Conservation (phyloP, 2,113 vertebrate genomes). For the Percopsis transmontana region DNA sequence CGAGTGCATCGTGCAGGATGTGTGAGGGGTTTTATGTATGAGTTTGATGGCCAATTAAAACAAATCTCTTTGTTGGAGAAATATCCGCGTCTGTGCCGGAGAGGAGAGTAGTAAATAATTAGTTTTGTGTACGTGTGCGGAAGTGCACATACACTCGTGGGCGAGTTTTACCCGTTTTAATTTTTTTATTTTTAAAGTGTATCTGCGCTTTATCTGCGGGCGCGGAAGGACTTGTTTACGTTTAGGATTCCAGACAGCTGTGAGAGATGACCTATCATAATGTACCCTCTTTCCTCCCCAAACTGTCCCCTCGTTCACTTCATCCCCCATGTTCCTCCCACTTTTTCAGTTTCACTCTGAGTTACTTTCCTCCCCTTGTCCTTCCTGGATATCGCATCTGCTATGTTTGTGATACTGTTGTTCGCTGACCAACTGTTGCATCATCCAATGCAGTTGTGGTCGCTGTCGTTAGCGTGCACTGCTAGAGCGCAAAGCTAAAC, state of each 20-base stretch:
- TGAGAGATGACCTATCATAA: conserved; percentile 70
- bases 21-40: neutral
- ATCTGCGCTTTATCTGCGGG: conserved; percentile 69
- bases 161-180: no score
- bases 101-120: neutral
- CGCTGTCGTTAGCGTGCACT: no score
- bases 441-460: no score
- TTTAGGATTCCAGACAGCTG: conserved; percentile 65
- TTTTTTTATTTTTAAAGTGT: conserved; percentile 46
- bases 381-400: no score
- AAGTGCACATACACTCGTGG: no score
- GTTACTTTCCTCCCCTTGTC: neutral
- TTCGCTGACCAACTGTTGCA: no score
- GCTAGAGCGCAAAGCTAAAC: no score
- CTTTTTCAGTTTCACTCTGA: neutral
- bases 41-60: neutral
- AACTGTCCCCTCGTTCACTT: conserved; percentile 58
- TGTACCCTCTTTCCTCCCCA: conserved; percentile 65
- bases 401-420: no score
- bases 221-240: conserved; percentile 70
- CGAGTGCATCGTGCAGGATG: neutral
- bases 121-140: neutral
- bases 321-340: conserved; percentile 10
- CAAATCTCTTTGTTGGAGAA: conserved; percentile 10
- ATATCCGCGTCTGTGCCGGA: neutral